Base-by-base conservation (phyloP, 2,113 vertebrate genomes). In the Nycticorax nycticorax region DNA sequence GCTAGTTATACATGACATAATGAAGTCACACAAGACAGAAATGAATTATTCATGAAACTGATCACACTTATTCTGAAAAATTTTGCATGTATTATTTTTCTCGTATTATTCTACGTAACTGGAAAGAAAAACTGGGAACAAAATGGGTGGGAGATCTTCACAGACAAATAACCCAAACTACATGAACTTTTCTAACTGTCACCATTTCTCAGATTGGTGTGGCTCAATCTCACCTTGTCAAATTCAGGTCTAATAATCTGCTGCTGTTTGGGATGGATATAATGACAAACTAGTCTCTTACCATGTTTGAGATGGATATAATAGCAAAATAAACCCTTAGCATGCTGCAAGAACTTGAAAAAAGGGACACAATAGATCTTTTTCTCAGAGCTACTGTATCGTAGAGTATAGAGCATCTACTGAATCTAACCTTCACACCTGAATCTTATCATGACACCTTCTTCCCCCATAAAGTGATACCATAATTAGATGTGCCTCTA, bases 1-100 rank as follows among this genome's bases (percentile, higher is more conserved):
- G 53, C 73, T 95, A 89, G 96, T 91, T 97, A 95, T 94, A 96
- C 92, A 96, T 94, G 91, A 93, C 94, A 97, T 95, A 97, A 95
- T 88, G 92, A 96, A 95, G 95, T 95, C 91, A 96, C 92, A 96
- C 80, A 77, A 96, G 92, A 92, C 14, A 76, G 57, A 78, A 97
- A 91, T 95, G 80, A 96, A 96, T 93, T 95, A 95, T 95, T 96
- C 66, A 97, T 30, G 4, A 91, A 94, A 56, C 76, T 37, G 24
- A 53, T 92, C 83, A 89, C 66, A 89, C 89, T 85, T 92, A 64
- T 17, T 89, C 84, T 72, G 91, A 88, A 95, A 95, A 95, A 20
- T 47, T 57, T 77, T 80, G 77, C 80, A 79, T 95, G 37, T 76
- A 85, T 88, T 94, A 82, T 94, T 93, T 86, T 87, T 52, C 57